A percentile compares a stretch with the other conserved stretches of the same genome.
phyloP scores from a whole-genome alignment of 2,113 vertebrate genomes.

The Poeciliopsis retropinna region DNA sequence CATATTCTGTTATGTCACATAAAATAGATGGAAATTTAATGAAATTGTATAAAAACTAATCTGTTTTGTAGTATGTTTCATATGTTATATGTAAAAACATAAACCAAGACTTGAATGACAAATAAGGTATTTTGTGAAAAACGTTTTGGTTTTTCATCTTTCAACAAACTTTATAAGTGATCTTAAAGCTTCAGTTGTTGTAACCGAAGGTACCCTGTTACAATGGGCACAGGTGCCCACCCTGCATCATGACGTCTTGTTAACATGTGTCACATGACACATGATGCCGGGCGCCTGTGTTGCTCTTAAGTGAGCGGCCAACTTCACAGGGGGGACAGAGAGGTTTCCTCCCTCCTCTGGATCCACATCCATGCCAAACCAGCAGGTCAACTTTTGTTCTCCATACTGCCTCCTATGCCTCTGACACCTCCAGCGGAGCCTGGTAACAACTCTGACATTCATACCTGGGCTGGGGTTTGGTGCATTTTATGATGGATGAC shows the following conservation, averaged over 20 bases:
- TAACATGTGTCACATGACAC: slow-evolving; percentile 69
- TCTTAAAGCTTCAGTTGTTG: not conserved
- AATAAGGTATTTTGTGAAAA: not conserved
- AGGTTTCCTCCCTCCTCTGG: slow-evolving; percentile 51
- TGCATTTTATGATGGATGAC: not conserved
- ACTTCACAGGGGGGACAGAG: slow-evolving; percentile 45
- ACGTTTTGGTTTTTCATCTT: not conserved
- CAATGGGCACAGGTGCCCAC: slow-evolving; percentile 16
- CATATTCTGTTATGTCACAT: not conserved
- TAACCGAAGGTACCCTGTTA: not conserved
- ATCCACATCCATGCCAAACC: slow-evolving; percentile 68
- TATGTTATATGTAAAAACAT: not conserved
- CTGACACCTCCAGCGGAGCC: slow-evolving; percentile 79
- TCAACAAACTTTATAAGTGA: not conserved
- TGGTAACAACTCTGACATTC: slow-evolving; percentile 70
- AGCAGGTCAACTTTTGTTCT: slow-evolving; percentile 61
- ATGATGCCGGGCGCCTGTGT: slow-evolving; percentile 57
- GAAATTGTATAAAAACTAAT: not conserved
- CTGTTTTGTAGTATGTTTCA: not conserved
- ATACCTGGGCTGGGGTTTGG: not conserved
- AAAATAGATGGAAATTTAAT: too few relatives aligned
- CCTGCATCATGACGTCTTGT: slow-evolving; percentile 43
- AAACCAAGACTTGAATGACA: not conserved
- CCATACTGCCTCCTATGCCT: slow-evolving; percentile 75
- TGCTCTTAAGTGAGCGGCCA: slow-evolving; percentile 62